Evolutionary conservation across 2,797 vertebrate genomes (phyloP).

Genomic region (Galago senegalensis): DNA sequence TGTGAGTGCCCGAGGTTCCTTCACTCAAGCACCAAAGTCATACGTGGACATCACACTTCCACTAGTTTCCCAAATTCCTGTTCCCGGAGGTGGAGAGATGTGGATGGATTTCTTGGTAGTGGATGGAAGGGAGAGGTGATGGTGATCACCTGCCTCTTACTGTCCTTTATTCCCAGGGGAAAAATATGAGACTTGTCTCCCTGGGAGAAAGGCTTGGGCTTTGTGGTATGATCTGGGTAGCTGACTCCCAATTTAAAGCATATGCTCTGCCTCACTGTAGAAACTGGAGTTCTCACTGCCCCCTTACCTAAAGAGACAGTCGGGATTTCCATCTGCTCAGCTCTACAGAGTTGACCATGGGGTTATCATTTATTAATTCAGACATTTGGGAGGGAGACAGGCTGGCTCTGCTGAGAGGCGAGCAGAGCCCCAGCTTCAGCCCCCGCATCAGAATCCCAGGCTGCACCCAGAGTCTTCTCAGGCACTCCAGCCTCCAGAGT

Average conservation of each 20-base stretch:
- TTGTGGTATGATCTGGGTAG: not conserved
- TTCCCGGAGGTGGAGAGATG: not conserved
- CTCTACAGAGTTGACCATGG: constrained; percentile 62
- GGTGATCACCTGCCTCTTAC: not conserved
- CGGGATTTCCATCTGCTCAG: constrained; percentile 64
- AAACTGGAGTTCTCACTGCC: not conserved
- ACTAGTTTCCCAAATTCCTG: not conserved
- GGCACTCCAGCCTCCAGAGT: not conserved
- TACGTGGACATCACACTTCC: not conserved
- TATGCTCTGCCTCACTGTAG: not conserved
- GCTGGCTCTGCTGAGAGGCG: constrained; percentile 42
- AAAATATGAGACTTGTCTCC: not conserved
- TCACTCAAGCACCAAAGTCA: not conserved
- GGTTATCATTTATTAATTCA: constrained; percentile 79
- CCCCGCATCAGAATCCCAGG: not conserved
- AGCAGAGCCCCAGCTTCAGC: constrained; percentile 3
- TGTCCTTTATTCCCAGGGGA: not conserved
- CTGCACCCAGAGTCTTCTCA: not conserved
- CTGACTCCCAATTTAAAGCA: not conserved
- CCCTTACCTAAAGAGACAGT: constrained; percentile 24
- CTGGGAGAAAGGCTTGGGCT: not conserved
- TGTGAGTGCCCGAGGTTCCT: not conserved
- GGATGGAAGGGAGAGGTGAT: not conserved
- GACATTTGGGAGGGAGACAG: constrained; percentile 70
- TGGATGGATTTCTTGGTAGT: not conserved